These are phyloP conservation scores for Scaptomyza hsui DNA, from an alignment of 1,140 invertebrate species.

Conservation along the genomic window DNA sequence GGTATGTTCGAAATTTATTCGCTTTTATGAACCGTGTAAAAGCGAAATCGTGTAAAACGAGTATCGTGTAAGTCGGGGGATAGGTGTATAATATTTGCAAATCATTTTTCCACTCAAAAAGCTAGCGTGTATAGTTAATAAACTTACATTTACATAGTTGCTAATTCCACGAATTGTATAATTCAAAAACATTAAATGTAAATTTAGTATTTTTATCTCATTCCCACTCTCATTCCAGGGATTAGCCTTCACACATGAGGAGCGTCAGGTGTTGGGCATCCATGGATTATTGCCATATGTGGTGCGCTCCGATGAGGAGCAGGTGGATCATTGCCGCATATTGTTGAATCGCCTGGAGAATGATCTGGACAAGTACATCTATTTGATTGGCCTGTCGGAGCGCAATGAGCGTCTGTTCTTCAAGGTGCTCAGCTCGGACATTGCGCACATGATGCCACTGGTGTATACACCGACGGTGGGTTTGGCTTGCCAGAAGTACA, in stretches of 20 bases:
- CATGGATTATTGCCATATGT: conserved; percentile 93
- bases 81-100: no score
- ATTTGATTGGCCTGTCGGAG: conserved; percentile 91
- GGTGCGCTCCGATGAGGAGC: conserved; percentile 94
- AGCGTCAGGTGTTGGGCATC: conserved; percentile 93
- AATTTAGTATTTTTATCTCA: no score
- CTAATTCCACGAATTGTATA: neutral
- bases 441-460: conserved; percentile 93
- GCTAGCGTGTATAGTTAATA: no score
- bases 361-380: conserved; percentile 94
- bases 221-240: conserved; percentile 33
- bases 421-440: conserved; percentile 94
- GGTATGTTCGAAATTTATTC: no score
- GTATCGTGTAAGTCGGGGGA: no score
- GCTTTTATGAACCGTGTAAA: no score
- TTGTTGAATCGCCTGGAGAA: conserved; percentile 91
- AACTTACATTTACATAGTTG: no score
- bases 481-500: conserved; percentile 88
- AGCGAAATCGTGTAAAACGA: no score
- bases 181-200: neutral
- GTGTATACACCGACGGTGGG: conserved; percentile 86
- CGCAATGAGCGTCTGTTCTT: conserved; percentile 98
- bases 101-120: no score
- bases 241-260: conserved; percentile 85
- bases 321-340: conserved; percentile 89